Base-by-base conservation (phyloP, 2,888 invertebrate species). In the Clitarchus hookeri region DNA sequence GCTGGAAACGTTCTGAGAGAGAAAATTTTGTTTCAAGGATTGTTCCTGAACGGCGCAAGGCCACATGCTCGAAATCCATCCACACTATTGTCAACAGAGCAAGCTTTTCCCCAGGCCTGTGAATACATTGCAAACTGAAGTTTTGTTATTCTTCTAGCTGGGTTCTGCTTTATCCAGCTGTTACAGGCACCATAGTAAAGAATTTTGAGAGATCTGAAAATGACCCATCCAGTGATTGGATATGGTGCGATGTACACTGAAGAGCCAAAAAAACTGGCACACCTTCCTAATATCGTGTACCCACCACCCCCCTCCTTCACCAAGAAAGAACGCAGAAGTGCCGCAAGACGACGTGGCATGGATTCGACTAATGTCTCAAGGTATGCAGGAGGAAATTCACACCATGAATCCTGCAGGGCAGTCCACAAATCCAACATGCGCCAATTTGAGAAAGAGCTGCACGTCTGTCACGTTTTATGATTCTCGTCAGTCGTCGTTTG, bases 171-270 rank as follows among this genome's bases (percentile, higher is more conserved):
- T 65, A n/a, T 80, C 82, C 86, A 89, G 27, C 44, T 78, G 54
- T 86, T 87, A 77, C 88, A 88, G 0, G 87, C 86, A 85, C 86
- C 84, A 77, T 89, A 88, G 86, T 85, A 89, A 85, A 87, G 83
- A 44, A 48, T 85, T 88, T 90, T 90, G 36, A 90, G 85, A 26
- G 89, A 86, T 87, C 89, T 90, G 87, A 90, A 90, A 89, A 87
- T 13, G 88, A n/a, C n/a, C 89, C 84, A 84, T 90, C 89, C 26
- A 90, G 87, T 1, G 90, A 90, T 85, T 90, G 90, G 11, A 90
- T 86, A 85, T 88, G 88, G 48, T 79, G 79, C 0, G 89, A 89
- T 2, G 89, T n/a, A n/a, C n/a, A n/a, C n/a, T n/a, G n/a, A n/a
- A n/a, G n/a, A n/a, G n/a, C n/a, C n/a, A n/a, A n/a, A n/a, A n/a